phyloP scores from a whole-genome alignment of 2,888 invertebrate species.

The Cremastinae sp. region DNA sequence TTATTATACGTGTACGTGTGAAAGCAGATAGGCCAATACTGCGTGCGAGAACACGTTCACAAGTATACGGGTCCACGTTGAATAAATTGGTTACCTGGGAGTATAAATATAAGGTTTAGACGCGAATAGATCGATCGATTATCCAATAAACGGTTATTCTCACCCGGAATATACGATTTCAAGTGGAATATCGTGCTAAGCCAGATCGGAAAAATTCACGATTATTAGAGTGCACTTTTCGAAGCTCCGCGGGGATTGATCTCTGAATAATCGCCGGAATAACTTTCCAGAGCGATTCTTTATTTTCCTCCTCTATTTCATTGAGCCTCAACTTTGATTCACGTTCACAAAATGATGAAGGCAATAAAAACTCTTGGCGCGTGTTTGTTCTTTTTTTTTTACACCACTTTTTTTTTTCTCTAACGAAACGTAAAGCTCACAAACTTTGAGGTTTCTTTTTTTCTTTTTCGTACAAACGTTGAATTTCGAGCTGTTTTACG shows the following conservation, averaged over 20 bases:
- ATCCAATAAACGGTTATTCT: constrained; percentile 22
- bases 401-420: not conserved
- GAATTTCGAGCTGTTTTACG: constrained; percentile 13
- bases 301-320: too few relatives aligned
- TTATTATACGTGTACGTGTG: too few relatives aligned
- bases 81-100: constrained; percentile 18
- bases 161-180: not conserved
- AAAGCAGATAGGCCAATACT: not conserved
- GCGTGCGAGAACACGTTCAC: not conserved
- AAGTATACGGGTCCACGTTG: too few relatives aligned
- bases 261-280: too few relatives aligned
- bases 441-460: not conserved
- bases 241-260: too few relatives aligned
- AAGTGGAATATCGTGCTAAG: not conserved
- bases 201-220: not conserved
- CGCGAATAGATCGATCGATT: constrained; percentile 35
- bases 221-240: too few relatives aligned
- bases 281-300: too few relatives aligned
- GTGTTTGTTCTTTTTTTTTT: too few relatives aligned
- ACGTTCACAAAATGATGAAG: too few relatives aligned
- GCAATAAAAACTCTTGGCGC: too few relatives aligned
- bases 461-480: not conserved
- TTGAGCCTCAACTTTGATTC: too few relatives aligned
- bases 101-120: constrained; percentile 12
- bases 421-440: not conserved